Evolutionary conservation across 2,888 invertebrate species (phyloP), one percentile per base, ranked within the genome.

Genomic region (Axea sp.): DNA sequence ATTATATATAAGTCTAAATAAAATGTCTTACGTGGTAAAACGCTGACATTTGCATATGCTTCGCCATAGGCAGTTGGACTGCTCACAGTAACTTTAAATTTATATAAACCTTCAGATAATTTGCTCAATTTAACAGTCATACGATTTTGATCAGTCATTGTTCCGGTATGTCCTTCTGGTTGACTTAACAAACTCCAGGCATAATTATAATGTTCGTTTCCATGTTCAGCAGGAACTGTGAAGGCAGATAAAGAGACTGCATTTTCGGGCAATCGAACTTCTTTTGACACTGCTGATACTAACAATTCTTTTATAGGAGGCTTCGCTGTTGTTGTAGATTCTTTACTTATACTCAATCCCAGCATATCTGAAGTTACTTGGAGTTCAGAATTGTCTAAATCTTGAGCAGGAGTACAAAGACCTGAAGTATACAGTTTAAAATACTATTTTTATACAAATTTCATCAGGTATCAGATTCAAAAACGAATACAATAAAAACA

Each of bases 11-110:
- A n/a, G n/a, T n/a, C n/a, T n/a, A n/a, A n/a, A n/a, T n/a, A n/a
- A n/a, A 28, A 17, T 15, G 22, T 30, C 41, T 55, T 79, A 91
- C 91, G 90, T 71, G 96, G 95, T 78, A 94, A 84, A 7, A 98
- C 97, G 0, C 96, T 96, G 1, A 98, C 95, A 85, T 97, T 97
- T 0, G 96, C 96, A 78, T 92, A 92, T 0, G 95, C 93, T 84
- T 94, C 94, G 1, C 96, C 96, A 80, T 92, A 94, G 0, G 93
- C 91, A 76, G 90, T 91, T 11, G 26, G 69, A 3, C 93, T 94
- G n/a, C 93, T 94, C 0, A 96, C 97, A 1, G 92, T 92, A 1
- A 93, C 93, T 87, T 95, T 95, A 85, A 98, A 97, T 4, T 92
- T 92, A 86, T 97, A 98, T 59, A 95, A 89, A 0, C 98, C 98